A percentile compares a stretch with the other conserved stretches of the same genome.
Evolutionary conservation across 1,140 invertebrate genomes (phyloP).

Genomic region (Hyphantria cunea): DNA sequence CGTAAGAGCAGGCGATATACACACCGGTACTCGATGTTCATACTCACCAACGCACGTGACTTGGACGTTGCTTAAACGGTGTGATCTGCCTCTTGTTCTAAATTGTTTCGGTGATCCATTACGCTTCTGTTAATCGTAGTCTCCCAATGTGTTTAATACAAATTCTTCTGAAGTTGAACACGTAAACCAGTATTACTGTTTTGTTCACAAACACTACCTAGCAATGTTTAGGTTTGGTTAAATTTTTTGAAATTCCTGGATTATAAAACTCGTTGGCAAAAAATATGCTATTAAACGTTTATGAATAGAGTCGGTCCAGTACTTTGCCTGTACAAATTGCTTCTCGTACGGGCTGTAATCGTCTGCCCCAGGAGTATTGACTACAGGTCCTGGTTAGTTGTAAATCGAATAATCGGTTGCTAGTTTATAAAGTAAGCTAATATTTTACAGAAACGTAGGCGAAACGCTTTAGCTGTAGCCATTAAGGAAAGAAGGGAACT

Average conservation of each 20-base stretch:
- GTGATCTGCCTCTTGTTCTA: slow-evolving; percentile 3
- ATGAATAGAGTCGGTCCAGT: neutral
- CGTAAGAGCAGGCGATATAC: neutral
- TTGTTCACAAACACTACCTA: no score
- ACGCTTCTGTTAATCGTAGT: slow-evolving; percentile 11
- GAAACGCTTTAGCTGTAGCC: slow-evolving; percentile 76
- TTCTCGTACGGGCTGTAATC: slow-evolving; percentile 28
- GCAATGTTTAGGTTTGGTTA: no score
- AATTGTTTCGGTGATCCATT: slow-evolving; percentile 2
- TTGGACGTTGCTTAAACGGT: slow-evolving; percentile 2
- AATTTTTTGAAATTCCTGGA: no score
- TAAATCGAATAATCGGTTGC: slow-evolving; percentile 56
- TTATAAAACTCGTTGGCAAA: no score
- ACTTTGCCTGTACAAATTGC: slow-evolving; percentile 34
- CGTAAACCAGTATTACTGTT: neutral
- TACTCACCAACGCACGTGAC: no score
- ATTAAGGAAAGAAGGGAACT: slow-evolving; percentile 70
- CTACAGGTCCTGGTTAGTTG: slow-evolving; percentile 43
- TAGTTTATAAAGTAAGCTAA: slow-evolving; percentile 62
- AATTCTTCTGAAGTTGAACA: neutral
- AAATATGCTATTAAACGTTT: no score
- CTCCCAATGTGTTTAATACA: neutral
- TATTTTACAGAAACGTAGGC: slow-evolving; percentile 66
- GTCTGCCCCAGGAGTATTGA: slow-evolving; percentile 38
- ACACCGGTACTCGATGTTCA: neutral